phyloP scores from a whole-genome alignment of 2,113 vertebrate genomes.

The Tor tambroides region DNA sequence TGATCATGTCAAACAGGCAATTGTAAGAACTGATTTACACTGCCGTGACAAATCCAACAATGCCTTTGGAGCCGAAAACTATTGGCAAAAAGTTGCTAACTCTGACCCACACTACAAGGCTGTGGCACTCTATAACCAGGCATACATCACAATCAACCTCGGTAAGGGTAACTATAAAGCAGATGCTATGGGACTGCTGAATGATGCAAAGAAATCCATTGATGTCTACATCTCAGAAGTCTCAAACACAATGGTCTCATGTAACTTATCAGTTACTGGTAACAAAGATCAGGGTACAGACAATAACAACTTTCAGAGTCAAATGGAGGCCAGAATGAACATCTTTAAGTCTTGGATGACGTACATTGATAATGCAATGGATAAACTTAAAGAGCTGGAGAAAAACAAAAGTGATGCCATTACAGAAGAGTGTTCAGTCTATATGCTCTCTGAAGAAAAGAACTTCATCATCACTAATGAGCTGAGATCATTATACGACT shows the following conservation, averaged over 20 bases:
- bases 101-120: neutral
- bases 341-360: constrained; percentile 41
- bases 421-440: neutral
- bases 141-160: neutral
- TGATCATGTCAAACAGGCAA: neutral
- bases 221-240: neutral
- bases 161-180: neutral
- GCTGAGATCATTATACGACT: neutral
- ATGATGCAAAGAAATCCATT: neutral
- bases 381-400: neutral
- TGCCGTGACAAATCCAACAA: neutral
- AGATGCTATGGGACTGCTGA: neutral
- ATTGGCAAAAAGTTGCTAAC: neutral
- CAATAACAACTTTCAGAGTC: constrained; percentile 40
- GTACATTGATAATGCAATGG: neutral
- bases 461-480: neutral
- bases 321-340: constrained; percentile 50
- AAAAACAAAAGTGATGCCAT: neutral
- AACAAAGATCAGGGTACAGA: neutral
- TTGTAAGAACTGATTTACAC: neutral
- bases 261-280: neutral
- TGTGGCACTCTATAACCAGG: neutral
- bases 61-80: neutral
- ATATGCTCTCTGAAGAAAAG: neutral
- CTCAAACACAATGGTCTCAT: neutral